A percentile compares a stretch with the other conserved stretches of the same genome.
Conservation (phyloP, 1,140 invertebrate genomes). For the Augochlora pura region DNA sequence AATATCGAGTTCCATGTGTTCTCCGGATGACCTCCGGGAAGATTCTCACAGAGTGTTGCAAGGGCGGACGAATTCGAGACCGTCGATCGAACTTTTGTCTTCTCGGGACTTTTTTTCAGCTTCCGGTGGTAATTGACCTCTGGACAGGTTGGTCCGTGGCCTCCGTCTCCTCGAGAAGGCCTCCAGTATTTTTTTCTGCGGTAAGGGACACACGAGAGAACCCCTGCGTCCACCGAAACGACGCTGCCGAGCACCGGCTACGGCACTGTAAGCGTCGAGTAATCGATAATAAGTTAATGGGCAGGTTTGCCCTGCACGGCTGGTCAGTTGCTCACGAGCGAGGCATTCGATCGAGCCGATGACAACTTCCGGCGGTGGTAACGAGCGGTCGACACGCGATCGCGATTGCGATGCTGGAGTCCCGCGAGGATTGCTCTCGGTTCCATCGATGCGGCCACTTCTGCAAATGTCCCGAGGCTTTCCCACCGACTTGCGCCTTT, state of each 20-base stretch:
- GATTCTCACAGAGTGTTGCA: constrained; percentile 19
- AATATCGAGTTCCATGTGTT: constrained; percentile 27
- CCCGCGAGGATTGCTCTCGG: constrained; percentile 13
- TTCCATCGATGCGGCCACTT: not conserved
- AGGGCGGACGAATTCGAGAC: constrained; percentile 1
- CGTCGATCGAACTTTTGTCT: constrained; percentile 1
- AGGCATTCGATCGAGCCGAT: constrained; percentile 57
- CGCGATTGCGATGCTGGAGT: constrained; percentile 46
- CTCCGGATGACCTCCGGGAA: not conserved
- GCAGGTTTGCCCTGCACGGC: constrained; percentile 38
- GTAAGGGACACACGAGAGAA: not conserved
- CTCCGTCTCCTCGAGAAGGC: no score
- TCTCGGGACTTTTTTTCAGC: not conserved
- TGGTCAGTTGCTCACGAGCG: constrained; percentile 29
- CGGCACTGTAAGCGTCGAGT: constrained; percentile 36
- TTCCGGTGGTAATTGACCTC: not conserved
- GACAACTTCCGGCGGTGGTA: constrained; percentile 60
- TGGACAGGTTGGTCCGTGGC: no score
- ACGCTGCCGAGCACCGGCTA: not conserved
- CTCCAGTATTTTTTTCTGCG: no score
- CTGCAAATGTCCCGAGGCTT: no score
- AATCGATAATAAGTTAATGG: constrained; percentile 71
- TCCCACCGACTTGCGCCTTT: no score
- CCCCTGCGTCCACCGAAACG: not conserved
- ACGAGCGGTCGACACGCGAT: constrained; percentile 58